Percentiles rank a stretch among this genome's conserved stretches.
Conservation (phyloP, 2,888 invertebrate genomes). For the Zaprionus bogoriensis region DNA sequence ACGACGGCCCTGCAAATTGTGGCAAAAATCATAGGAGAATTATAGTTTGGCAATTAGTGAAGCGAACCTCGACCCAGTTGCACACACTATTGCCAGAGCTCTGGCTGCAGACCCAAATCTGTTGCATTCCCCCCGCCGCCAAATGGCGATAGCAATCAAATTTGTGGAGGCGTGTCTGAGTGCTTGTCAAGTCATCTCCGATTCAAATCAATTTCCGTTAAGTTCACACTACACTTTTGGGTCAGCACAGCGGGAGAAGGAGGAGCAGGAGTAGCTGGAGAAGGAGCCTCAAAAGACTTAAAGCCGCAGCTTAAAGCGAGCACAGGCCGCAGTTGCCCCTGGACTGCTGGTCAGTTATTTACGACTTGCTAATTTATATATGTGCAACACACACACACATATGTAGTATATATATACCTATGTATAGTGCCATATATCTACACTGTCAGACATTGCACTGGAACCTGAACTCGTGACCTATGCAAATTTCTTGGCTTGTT, state of each 20-base stretch:
- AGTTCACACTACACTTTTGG: constrained; percentile 79
- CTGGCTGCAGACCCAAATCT: constrained; percentile 51
- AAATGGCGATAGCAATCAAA: constrained; percentile 68
- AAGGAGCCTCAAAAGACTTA: constrained; percentile 21
- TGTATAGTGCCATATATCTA: no score
- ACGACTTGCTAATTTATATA: constrained; percentile 64
- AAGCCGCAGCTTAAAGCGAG: constrained; percentile 34
- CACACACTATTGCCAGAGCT: neutral
- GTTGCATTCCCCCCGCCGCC: constrained; percentile 70
- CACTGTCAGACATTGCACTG: constrained; percentile 68
- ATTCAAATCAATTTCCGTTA: constrained; percentile 73
- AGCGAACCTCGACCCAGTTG: constrained; percentile 67
- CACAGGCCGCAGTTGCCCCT: constrained; percentile 22
- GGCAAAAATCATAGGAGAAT: constrained; percentile 13
- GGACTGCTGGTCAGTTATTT: constrained; percentile 60
- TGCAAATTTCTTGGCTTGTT: constrained; percentile 69
- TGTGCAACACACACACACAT: constrained; percentile 11
- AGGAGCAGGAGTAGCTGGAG: constrained; percentile 25
- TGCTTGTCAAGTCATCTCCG: constrained; percentile 73
- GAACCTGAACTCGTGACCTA: constrained; percentile 81
- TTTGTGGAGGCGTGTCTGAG: constrained; percentile 43
- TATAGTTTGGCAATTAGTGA: constrained; percentile 52
- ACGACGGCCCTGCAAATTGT: constrained; percentile 72
- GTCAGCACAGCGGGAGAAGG: constrained; percentile 47
- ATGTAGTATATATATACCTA: constrained; percentile 10